phyloP scores from a whole-genome alignment of 2,113 vertebrate genomes.

The Rhegmatorhina hoffmannsi region DNA sequence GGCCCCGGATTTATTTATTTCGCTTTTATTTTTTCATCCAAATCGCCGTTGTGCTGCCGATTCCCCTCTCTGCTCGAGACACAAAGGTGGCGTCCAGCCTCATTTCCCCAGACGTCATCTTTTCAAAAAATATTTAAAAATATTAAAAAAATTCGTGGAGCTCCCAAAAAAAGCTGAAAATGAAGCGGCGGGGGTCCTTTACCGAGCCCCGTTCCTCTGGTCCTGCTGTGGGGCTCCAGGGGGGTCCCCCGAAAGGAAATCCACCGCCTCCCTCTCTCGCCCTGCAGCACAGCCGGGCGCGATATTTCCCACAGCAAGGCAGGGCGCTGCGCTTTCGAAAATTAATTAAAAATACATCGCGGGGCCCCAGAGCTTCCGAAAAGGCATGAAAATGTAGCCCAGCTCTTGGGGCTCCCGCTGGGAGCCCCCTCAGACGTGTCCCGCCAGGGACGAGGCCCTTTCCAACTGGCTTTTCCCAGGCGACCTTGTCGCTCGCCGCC shows the following conservation, averaged over 20 bases:
- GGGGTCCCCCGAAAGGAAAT: slow-evolving; percentile 43
- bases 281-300: slow-evolving; percentile 57
- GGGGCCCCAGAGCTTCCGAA: slow-evolving; percentile 27
- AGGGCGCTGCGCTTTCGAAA: slow-evolving; percentile 75
- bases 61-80: slow-evolving; percentile 77
- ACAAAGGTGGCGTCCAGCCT: slow-evolving; percentile 90
- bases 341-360: slow-evolving; percentile 85
- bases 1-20: neutral
- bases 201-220: neutral
- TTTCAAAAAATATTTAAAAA: slow-evolving; percentile 99
- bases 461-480: slow-evolving; percentile 48
- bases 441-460: neutral
- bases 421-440: neutral
- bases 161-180: slow-evolving; percentile 68
- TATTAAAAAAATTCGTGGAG: slow-evolving; percentile 83
- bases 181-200: slow-evolving; percentile 62
- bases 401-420: neutral
- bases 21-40: slow-evolving; percentile 42
- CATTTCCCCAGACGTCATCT: slow-evolving; percentile 95
- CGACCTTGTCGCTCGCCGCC: slow-evolving; percentile 66
- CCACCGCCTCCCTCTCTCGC: slow-evolving; percentile 49
- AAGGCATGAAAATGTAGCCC: slow-evolving; percentile 76
- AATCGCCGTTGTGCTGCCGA: slow-evolving; percentile 48
- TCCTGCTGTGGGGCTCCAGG: neutral
- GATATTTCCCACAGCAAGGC: slow-evolving; percentile 47